A percentile compares a stretch with the other conserved stretches of the same genome.
Conservation (phyloP, 2,888 invertebrate species). For the Tetranychus truncatus region DNA sequence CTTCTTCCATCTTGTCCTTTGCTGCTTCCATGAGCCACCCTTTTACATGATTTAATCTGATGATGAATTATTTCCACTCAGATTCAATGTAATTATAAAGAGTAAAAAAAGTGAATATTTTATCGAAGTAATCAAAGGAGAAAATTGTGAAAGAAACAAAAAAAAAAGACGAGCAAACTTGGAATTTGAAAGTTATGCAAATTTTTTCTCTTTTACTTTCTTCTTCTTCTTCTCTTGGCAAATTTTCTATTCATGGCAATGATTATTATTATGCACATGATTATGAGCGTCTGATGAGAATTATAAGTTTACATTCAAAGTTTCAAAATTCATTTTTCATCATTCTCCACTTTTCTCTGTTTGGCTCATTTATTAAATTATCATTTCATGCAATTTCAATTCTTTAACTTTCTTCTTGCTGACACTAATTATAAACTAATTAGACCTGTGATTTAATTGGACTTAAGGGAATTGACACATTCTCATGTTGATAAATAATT, state of each 20-base stretch:
- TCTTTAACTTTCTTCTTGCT: background rate
- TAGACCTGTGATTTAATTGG: too few species aligned
- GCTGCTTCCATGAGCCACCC: background rate
- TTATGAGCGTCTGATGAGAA: slow-evolving; percentile 1
- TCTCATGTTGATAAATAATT: too few species aligned
- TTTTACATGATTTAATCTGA: background rate
- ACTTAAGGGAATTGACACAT: too few species aligned
- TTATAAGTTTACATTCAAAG: background rate
- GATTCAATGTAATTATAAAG: background rate
- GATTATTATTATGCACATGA: background rate
- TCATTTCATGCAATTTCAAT: slow-evolving; percentile 2
- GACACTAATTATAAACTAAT: too few species aligned
- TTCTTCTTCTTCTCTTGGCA: too few species aligned
- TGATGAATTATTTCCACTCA: background rate
- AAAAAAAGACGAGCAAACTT: too few species aligned
- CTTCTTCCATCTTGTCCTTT: too few species aligned
- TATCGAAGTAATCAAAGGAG: background rate
- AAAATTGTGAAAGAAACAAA: too few species aligned
- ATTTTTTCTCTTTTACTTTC: too few species aligned
- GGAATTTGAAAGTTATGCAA: too few species aligned
- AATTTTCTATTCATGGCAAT: background rate
- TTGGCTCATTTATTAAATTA: slow-evolving; percentile 9
- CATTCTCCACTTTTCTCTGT: background rate
- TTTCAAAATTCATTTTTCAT: slow-evolving; percentile 14
- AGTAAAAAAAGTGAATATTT: background rate